Base-by-base conservation (phyloP, 2,888 invertebrate species). In the Heliconius hortense region DNA sequence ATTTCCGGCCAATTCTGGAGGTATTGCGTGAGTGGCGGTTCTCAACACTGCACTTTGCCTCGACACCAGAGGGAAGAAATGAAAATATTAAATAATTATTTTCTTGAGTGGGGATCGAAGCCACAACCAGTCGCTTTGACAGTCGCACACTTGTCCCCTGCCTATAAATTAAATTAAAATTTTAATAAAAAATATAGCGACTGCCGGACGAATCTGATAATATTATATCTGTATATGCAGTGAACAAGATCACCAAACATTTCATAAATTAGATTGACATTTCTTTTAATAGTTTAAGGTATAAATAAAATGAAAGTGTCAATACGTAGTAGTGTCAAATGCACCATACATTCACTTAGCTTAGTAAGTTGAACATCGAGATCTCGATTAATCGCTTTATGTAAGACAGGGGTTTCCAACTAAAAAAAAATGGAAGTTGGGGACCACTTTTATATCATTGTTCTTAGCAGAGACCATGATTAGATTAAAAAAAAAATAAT, bases 281-380 rank as follows among this genome's bases (percentile, higher is more conserved):
- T 35, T 64, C 21, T 53, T 53, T 68, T 5, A 28, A 68, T 13
- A 4, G 2, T 69, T n/a, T 69, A 7, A 31, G 31, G 11, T n/a
- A 69, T 31, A 31, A 8, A 66, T 24, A 66, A 66, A 69, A 56
- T 69, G 69, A 69, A 69, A 69, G 69, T 56, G 43, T 7, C 31
- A 2, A 11, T n/a, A 53, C 13, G 18, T 56, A 68, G 48, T 53
- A n/a, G n/a, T 69, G n/a, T 53, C n/a, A 69, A 53, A 53, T 69
- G 53, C 53, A 69, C n/a, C 53, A 56, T 31, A 69, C 68, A 53
- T 69, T 69, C 68, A 56, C 68, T 56, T 21, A 28, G 48, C 48
- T 48, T 21, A 48, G 26, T 31, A 69, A 21, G 31, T 69, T n/a
- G 69, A 56, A 56, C 56, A 28, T 26, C 56, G 31, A 69, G 56